Base-by-base conservation (phyloP, 1,140 invertebrate species). In the Rhopalosiphum maidis region DNA sequence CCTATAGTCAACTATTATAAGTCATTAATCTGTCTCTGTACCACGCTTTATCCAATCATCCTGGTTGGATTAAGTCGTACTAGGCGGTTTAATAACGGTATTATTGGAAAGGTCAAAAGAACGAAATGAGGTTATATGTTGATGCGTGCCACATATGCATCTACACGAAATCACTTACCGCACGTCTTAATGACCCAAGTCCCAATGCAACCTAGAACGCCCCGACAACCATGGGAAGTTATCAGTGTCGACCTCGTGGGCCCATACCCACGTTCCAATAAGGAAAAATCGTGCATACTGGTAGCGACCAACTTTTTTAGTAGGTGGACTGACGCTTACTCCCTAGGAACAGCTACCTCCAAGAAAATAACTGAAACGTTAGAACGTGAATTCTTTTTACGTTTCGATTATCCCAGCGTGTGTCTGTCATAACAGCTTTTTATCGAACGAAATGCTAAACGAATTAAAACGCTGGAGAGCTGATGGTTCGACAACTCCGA, bases 351-450 rank as follows among this genome's bases (percentile, higher is more conserved):
- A 11, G 88, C 88, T 0, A 60, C 35, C 23, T 21, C 54, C 0
- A 90, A 90, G 41, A 60, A 23, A 21, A 60, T 90, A 4, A 60
- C 4, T 2, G 35, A 90, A 60, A 60, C 54, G 3, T 1, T 90
- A 11, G 88, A 90, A 25, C 88, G 88, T 6, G 88, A 90, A 11
- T 90, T 55, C 15, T 90, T 90, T 21, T 90, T 51, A 25, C 51
- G 88, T 41, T 90, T 90, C 35, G 88, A 54, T 9, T 90, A 90
- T 35, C 51, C 88, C 11, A 54, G 35, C 35, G 88, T 90, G 51
- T 90, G 54, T 41, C 23, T 90, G 54, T 37, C 54, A 90, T 5
- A 90, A 90, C 54, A 35, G 88, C 8, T n/a, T 60, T 15, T 23
- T 60, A 0, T 60, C 88, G 1, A 37, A 35, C 23, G 22, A 90